These are phyloP conservation scores for Mormyrus hasselquistii DNA, from an alignment of 2,797 vertebrate species.

Conservation along the genomic window DNA sequence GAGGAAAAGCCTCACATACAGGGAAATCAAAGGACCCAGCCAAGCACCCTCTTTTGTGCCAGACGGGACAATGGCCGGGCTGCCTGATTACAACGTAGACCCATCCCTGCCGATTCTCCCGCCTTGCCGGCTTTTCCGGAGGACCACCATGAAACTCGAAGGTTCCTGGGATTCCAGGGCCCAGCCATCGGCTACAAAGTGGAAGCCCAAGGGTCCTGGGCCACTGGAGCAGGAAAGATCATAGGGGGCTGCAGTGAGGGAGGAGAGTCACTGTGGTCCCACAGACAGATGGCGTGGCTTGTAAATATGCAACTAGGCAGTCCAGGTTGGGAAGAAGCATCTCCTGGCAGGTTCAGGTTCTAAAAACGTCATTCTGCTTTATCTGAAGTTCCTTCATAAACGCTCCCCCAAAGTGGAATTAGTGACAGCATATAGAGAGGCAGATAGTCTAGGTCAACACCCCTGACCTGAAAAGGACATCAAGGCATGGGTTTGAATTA, in stretches of 20 bases:
- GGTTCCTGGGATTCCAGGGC: slow-evolving; percentile 71
- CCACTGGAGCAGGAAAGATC: slow-evolving; percentile 84
- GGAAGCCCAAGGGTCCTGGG: slow-evolving; percentile 69
- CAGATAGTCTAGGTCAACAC: not conserved
- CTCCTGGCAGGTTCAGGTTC: not conserved
- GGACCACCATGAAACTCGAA: slow-evolving; percentile 93
- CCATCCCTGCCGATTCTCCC: slow-evolving; percentile 74
- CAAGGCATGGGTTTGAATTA: no score
- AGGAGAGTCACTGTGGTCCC: slow-evolving; percentile 77
- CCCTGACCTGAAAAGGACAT: not conserved
- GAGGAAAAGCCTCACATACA: slow-evolving; percentile 53
- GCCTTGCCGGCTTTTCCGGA: slow-evolving; percentile 74
- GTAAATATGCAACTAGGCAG: slow-evolving; percentile 58
- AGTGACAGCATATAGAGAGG: not conserved
- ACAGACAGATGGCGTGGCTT: slow-evolving; percentile 60
- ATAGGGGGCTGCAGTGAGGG: slow-evolving; percentile 79
- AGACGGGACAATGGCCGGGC: slow-evolving; percentile 84
- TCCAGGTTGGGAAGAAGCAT: slow-evolving; percentile 34
- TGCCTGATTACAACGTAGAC: slow-evolving; percentile 80
- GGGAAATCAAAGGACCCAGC: slow-evolving; percentile 86
- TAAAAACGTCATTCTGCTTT: not conserved
- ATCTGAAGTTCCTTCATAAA: not conserved
- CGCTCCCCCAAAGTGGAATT: not conserved
- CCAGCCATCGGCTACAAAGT: slow-evolving; percentile 75
- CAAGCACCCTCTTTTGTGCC: slow-evolving; percentile 94